Percentiles rank a stretch among this genome's conserved stretches.
phyloP scores from a whole-genome alignment of 2,113 vertebrate genomes.

The Neoarius graeffei region DNA sequence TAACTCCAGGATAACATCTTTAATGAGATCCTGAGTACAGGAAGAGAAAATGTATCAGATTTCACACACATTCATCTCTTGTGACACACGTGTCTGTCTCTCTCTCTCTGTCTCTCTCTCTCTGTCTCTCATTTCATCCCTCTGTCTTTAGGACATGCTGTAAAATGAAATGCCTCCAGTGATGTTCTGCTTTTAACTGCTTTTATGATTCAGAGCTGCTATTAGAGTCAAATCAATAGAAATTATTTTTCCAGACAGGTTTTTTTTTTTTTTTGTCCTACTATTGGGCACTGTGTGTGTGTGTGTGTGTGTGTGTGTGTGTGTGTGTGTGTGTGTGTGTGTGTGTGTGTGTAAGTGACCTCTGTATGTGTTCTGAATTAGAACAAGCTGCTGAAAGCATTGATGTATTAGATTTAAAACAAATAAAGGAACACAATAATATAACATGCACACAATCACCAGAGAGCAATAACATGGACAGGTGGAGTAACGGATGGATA shows the following conservation, averaged over 20 bases:
- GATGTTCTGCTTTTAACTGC: slow-evolving; percentile 24
- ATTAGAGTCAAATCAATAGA: slow-evolving; percentile 48
- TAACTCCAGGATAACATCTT: slow-evolving; percentile 31
- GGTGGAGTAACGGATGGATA: background rate
- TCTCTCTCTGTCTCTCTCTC: too few relatives aligned
- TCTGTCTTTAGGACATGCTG: background rate
- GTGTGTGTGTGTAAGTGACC: background rate
- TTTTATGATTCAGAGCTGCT: slow-evolving; percentile 38
- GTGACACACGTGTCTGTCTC: background rate
- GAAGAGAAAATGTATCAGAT: slow-evolving; percentile 37
- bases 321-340: slow-evolving; percentile 7
- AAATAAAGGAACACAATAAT: background rate
- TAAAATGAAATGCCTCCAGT: slow-evolving; percentile 8
- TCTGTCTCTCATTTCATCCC: too few relatives aligned
- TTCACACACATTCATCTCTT: slow-evolving; percentile 47
- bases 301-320: slow-evolving; percentile 9
- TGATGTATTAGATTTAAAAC: slow-evolving; percentile 20
- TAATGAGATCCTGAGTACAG: slow-evolving; percentile 19
- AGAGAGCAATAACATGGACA: background rate
- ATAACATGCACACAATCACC: background rate
- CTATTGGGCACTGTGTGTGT: slow-evolving; percentile 10
- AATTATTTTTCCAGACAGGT: slow-evolving; percentile 34
- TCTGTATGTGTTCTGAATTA: slow-evolving; percentile 4
- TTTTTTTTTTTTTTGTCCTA: background rate
- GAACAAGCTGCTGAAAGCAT: background rate